Conservation (phyloP, 2,797 vertebrate genomes). For the Tinamus major region DNA sequence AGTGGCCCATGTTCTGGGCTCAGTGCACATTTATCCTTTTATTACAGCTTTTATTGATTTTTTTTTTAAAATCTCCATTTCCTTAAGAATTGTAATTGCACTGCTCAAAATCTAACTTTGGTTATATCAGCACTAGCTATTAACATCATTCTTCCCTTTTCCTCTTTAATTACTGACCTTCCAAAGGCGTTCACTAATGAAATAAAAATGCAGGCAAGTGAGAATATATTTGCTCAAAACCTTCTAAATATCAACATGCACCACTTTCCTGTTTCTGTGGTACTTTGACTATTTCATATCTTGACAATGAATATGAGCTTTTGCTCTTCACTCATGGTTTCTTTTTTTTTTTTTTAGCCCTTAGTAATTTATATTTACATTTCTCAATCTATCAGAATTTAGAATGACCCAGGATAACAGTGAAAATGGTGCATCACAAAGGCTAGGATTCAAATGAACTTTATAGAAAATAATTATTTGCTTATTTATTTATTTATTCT, state of each 20-base stretch:
- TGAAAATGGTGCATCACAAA: neutral
- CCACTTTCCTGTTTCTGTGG: neutral
- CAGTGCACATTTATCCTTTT: constrained; percentile 61
- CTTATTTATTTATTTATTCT: constrained; percentile 54
- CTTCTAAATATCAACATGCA: neutral
- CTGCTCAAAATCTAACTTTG: neutral
- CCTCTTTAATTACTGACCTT: constrained; percentile 47
- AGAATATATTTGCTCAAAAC: neutral
- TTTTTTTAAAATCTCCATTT: constrained; percentile 31
- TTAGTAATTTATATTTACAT: neutral
- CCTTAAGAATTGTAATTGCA: constrained; percentile 41
- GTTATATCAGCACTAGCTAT: neutral
- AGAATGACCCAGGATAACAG: neutral
- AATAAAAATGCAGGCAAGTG: constrained; percentile 18
- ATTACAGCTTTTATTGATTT: constrained; percentile 41
- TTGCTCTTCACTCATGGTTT: neutral
- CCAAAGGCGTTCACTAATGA: neutral
- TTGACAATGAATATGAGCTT: neutral
- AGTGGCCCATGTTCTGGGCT: constrained; percentile 63
- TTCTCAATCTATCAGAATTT: constrained; percentile 36
- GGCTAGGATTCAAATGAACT: constrained; percentile 34
- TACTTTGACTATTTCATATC: neutral
- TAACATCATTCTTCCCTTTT: neutral
- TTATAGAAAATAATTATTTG: neutral
- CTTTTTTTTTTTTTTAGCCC: neutral